These are phyloP conservation scores for Hycleus phaleratus DNA, from an alignment of 1,140 invertebrate genomes.

Conservation along the genomic window DNA sequence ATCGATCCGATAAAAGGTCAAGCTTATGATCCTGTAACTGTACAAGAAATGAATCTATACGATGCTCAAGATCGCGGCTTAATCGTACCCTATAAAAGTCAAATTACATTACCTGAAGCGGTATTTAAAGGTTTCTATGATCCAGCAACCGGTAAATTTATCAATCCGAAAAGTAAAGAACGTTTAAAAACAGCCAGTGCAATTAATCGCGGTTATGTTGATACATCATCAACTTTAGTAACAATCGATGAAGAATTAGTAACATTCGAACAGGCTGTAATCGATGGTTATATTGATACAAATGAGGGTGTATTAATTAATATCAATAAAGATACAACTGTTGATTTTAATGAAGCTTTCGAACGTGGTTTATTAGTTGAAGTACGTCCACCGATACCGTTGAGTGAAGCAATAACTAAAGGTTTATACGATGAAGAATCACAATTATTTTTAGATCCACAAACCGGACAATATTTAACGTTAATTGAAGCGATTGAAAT, in stretches of 20 bases:
- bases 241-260: slow-evolving; percentile 63
- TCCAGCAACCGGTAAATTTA: slow-evolving; percentile 62
- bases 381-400: slow-evolving; percentile 68
- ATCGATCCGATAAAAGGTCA: slow-evolving; percentile 74
- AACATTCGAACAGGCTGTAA: slow-evolving; percentile 75
- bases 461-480: slow-evolving; percentile 64
- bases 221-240: slow-evolving; percentile 71
- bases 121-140: slow-evolving; percentile 80
- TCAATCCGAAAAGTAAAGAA: slow-evolving; percentile 61
- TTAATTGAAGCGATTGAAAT: slow-evolving; percentile 64
- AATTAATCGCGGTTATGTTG: slow-evolving; percentile 60
- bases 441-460: slow-evolving; percentile 72
- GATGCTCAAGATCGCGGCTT: slow-evolving; percentile 74
- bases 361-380: slow-evolving; percentile 76
- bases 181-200: slow-evolving; percentile 60
- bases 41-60: slow-evolving; percentile 63
- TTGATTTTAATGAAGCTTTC: slow-evolving; percentile 80
- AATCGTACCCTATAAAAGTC: slow-evolving; percentile 71
- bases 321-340: slow-evolving; percentile 49
- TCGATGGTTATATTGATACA: slow-evolving; percentile 68
- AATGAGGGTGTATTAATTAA: slow-evolving; percentile 60
- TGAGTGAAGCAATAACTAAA: slow-evolving; percentile 77
- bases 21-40: slow-evolving; percentile 66
- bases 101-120: slow-evolving; percentile 76
- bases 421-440: slow-evolving; percentile 69